Evolutionary conservation across 2,888 invertebrate species (phyloP).

Genomic region (Xanthorhoe spadicearia): DNA sequence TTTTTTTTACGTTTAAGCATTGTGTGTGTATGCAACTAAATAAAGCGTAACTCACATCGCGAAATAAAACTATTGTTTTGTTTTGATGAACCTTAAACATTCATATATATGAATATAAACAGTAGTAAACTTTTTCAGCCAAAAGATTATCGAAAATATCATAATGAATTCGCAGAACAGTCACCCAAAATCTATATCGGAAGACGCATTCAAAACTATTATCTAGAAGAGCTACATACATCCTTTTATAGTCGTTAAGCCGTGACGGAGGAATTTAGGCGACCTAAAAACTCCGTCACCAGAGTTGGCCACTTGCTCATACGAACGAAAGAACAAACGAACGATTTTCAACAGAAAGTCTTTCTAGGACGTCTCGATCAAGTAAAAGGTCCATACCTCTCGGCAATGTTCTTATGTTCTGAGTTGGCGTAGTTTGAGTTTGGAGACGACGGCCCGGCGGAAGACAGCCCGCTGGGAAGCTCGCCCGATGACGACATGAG

Average conservation of each 20-base stretch:
- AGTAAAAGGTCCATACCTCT: conserved; percentile 60
- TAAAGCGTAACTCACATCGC: too few species aligned
- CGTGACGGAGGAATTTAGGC: too few species aligned
- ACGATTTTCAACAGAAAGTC: too few species aligned
- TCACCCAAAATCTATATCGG: conserved; percentile 31
- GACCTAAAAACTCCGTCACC: too few species aligned
- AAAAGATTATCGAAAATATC: neutral
- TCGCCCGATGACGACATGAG: conserved; percentile 86
- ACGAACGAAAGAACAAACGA: too few species aligned
- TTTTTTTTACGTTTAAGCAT: too few species aligned
- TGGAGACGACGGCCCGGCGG: conserved; percentile 92
- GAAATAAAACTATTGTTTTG: too few species aligned
- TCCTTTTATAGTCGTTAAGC: too few species aligned
- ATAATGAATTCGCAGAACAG: conserved; percentile 14
- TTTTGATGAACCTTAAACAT: too few species aligned
- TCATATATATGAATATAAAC: neutral
- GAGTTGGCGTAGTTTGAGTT: conserved; percentile 83
- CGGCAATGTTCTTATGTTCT: conserved; percentile 64
- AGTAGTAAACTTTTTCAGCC: neutral
- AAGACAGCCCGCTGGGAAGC: conserved; percentile 86
- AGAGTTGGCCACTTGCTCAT: too few species aligned
- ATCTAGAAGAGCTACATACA: conserved; percentile 4
- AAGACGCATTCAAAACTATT: conserved; percentile 45
- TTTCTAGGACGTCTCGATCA: neutral
- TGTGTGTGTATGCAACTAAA: too few species aligned